These are phyloP conservation scores for Anguilla pacifica DNA, from an alignment of 2,797 vertebrate genomes.

Conservation along the genomic window DNA sequence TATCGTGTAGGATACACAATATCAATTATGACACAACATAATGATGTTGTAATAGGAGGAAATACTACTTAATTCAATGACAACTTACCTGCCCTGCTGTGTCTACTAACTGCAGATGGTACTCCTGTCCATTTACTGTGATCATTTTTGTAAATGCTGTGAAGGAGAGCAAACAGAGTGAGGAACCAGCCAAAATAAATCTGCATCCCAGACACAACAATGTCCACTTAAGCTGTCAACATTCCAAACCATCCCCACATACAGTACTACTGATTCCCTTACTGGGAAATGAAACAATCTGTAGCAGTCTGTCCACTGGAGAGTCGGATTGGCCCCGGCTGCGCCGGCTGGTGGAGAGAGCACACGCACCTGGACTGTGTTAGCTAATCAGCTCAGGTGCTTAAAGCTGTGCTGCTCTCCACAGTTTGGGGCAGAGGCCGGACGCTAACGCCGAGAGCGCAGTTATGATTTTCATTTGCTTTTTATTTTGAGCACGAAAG, in stretches of 20 bases:
- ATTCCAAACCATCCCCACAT: background rate
- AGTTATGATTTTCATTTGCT: too few relatives aligned
- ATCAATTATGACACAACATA: background rate
- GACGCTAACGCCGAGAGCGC: too few relatives aligned
- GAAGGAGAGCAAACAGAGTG: conserved; percentile 53
- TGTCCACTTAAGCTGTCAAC: background rate
- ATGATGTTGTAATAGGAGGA: background rate
- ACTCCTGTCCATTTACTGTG: conserved; percentile 97
- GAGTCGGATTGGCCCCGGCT: too few relatives aligned
- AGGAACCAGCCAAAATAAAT: background rate
- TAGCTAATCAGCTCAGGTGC: too few relatives aligned
- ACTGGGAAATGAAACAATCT: background rate
- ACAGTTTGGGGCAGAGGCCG: too few relatives aligned
- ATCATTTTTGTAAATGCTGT: conserved; percentile 98
- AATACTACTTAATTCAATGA: background rate
- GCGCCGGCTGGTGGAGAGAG: too few relatives aligned
- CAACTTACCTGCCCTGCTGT: conserved; percentile 93
- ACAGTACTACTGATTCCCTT: background rate
- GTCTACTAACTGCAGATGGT: conserved; percentile 97
- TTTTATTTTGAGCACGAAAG: too few relatives aligned
- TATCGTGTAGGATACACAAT: background rate
- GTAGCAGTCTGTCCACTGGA: too few relatives aligned
- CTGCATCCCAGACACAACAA: conserved; percentile 3
- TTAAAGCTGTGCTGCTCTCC: too few relatives aligned
- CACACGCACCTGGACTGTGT: too few relatives aligned